phyloP scores from a whole-genome alignment of 2,888 invertebrate genomes.

The Drosophila engyochracea region DNA sequence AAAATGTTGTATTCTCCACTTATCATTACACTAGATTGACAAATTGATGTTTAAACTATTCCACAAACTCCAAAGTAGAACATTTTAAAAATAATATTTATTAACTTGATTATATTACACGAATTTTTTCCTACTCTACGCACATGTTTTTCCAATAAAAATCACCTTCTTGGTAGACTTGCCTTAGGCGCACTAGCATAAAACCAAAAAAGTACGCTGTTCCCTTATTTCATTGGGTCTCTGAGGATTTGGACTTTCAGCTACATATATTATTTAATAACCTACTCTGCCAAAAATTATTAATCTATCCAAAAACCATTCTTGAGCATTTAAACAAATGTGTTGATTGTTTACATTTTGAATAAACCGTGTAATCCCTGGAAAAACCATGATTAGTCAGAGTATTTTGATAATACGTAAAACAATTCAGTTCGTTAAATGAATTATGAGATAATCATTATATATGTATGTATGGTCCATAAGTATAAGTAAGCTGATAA shows the following conservation, averaged over 20 bases:
- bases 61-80: not conserved
- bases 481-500: slow-evolving; percentile 47
- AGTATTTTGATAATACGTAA: slow-evolving; percentile 22
- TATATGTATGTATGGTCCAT: slow-evolving; percentile 19
- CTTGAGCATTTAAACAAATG: not conserved
- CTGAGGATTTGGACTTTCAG: not conserved
- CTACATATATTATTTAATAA: too few species aligned
- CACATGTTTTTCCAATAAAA: slow-evolving; percentile 58
- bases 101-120: slow-evolving; percentile 19
- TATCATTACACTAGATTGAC: slow-evolving; percentile 19
- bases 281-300: not conserved
- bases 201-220: slow-evolving; percentile 34
- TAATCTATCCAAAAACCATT: not conserved
- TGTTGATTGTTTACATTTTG: slow-evolving; percentile 26
- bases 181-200: slow-evolving; percentile 78
- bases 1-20: slow-evolving; percentile 3
- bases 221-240: slow-evolving; percentile 9
- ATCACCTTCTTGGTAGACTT: slow-evolving; percentile 67
- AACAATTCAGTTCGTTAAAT: slow-evolving; percentile 29
- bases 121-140: slow-evolving; percentile 24
- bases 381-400: slow-evolving; percentile 41
- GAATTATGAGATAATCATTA: slow-evolving; percentile 51
- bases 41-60: slow-evolving; percentile 12
- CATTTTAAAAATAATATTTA: slow-evolving; percentile 13
- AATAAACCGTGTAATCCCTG: slow-evolving; percentile 14